Conservation (phyloP, 2,797 vertebrate species). For the Rousettus madagascariensis region DNA sequence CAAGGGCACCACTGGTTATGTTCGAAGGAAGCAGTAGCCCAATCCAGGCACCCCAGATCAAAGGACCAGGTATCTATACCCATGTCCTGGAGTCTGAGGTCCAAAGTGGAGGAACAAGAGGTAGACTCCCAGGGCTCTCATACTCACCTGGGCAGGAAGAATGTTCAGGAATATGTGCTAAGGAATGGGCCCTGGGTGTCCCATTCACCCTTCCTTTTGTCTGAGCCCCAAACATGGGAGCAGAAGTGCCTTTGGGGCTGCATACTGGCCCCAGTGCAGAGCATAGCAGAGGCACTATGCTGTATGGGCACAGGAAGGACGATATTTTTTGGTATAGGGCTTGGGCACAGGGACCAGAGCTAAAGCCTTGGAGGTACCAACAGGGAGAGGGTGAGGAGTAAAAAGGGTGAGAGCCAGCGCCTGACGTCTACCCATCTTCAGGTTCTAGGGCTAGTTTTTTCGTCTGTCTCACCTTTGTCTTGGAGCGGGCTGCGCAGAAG, state of each 20-base stretch:
- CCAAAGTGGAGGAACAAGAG: background rate
- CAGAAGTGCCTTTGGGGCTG: background rate
- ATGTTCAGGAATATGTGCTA: rapidly evolving
- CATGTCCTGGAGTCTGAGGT: background rate
- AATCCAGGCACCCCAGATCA: background rate
- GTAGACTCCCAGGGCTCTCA: background rate
- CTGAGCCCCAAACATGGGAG: background rate
- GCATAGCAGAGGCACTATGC: background rate
- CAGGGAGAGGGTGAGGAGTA: too few species aligned
- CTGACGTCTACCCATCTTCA: background rate
- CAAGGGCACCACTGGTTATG: background rate
- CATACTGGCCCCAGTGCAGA: background rate
- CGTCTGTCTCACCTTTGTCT: background rate
- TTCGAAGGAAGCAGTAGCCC: background rate
- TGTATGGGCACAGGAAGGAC: background rate
- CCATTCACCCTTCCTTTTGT: background rate
- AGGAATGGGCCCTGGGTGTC: background rate
- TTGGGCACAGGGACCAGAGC: background rate
- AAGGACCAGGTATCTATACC: background rate
- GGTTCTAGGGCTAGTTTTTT: background rate
- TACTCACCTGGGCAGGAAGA: background rate
- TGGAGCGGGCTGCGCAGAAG: background rate
- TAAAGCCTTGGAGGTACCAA: slow-evolving; percentile 12
- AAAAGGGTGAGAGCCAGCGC: background rate
- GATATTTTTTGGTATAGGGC: slow-evolving; percentile 9